Evolutionary conservation across 2,888 invertebrate species (phyloP), one percentile per base, ranked within the genome.

Genomic region (Drosophila nigricruria): DNA sequence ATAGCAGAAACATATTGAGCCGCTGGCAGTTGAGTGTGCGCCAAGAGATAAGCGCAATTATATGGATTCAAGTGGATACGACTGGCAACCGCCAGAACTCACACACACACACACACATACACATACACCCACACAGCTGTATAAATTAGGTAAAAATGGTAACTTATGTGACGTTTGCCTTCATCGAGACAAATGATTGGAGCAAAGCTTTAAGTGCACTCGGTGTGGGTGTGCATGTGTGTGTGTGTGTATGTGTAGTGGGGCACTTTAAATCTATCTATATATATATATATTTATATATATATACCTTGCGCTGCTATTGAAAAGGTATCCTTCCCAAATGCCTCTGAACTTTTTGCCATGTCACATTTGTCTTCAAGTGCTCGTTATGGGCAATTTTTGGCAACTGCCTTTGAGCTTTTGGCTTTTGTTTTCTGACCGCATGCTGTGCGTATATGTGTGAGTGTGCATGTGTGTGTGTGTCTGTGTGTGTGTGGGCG

Each of bases 31-130:
- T 84, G 89, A 89, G 89, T 89, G 89, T 81, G 85, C 88, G 89
- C 88, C 84, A 84, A 84, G 82, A 86, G 90, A 86, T 86, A 86
- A 86, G 86, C 90, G 88, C 90, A 86, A 86, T 86, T 86, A 86
- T 89, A 90, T 85, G 86, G 88, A 76, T 73, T 89, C 88, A 78
- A 84, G 84, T 73, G 73, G 65, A n/a, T 25, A 38, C 25, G 53
- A 34, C 36, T 25, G 16, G 14, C 14, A 14, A 36, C 52, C 6
- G 16, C n/a, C 32, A 9, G 30, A 10, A 8, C 34, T 9, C 10
- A 10, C 12, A 1, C 40, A 16, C n/a, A 38, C 18, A 18, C 18
- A 10, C 18, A 40, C 40, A 52, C 52, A 23, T n/a, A 36, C 23
- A n/a, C 52, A 23, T 36, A 12, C 23, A 5, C 23, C 25, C 60